These are phyloP conservation scores for Drosophila bocki DNA, from an alignment of 1,140 invertebrate genomes.

Conservation along the genomic window DNA sequence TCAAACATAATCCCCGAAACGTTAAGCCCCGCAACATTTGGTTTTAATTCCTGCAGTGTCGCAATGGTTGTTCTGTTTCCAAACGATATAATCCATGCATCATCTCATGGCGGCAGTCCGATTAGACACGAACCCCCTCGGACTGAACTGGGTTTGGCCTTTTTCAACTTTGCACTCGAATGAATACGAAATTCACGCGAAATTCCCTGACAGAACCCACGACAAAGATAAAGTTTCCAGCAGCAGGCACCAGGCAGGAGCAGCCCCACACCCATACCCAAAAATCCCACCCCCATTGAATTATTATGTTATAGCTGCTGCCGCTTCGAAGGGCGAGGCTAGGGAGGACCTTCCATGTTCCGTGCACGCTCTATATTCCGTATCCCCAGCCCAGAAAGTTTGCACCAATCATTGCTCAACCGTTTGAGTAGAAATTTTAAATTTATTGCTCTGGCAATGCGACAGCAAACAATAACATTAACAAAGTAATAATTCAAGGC, in stretches of 20 bases:
- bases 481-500: conserved; percentile 40
- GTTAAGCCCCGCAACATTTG: conserved; percentile 41
- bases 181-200: conserved; percentile 68
- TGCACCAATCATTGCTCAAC: conserved; percentile 73
- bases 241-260: conserved; percentile 3
- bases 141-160: conserved; percentile 53
- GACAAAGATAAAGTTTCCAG: conserved; percentile 54
- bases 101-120: conserved; percentile 54
- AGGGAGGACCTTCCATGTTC: conserved; percentile 1
- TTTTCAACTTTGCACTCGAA: conserved; percentile 64
- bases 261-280: neutral
- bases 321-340: conserved; percentile 1
- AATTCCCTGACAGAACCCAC: conserved; percentile 58
- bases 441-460: conserved; percentile 59
- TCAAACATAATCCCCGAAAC: conserved; percentile 33
- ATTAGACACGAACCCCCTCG: conserved; percentile 41
- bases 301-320: conserved; percentile 48
- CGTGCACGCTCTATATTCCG: conserved; percentile 6
- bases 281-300: conserved; percentile 19
- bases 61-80: conserved; percentile 43
- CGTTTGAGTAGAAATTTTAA: conserved; percentile 65
- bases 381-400: conserved; percentile 33
- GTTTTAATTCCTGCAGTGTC: conserved; percentile 44
- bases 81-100: conserved; percentile 56
- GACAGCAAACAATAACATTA: conserved; percentile 52